A percentile compares a stretch with the other conserved stretches of the same genome.
Conservation (phyloP, 2,888 invertebrate species). For the Drosophila nr. perissopoda region DNA sequence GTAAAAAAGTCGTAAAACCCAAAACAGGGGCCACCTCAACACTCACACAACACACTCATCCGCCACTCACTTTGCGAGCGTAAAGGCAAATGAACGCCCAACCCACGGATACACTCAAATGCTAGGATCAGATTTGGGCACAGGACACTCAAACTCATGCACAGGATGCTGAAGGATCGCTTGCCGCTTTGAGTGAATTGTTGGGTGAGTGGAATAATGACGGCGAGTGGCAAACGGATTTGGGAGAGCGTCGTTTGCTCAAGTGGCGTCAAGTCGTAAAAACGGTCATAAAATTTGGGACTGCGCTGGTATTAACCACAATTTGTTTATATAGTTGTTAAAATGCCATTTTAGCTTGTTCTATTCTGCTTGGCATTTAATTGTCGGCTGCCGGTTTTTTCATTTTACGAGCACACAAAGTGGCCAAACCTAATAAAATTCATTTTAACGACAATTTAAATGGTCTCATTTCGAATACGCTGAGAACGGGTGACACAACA, state of each 20-base stretch:
- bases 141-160: slow-evolving; percentile 42
- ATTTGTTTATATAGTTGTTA: slow-evolving; percentile 82
- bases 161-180: slow-evolving; percentile 54
- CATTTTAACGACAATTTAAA: slow-evolving; percentile 81
- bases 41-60: slow-evolving; percentile 17
- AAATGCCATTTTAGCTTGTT: slow-evolving; percentile 77
- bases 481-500: slow-evolving; percentile 21
- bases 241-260: slow-evolving; percentile 37
- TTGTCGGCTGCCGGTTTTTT: slow-evolving; percentile 65
- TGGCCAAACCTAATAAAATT: slow-evolving; percentile 72
- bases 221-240: slow-evolving; percentile 34
- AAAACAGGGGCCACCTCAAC: slow-evolving; percentile 18
- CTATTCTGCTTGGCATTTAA: slow-evolving; percentile 75
- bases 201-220: slow-evolving; percentile 8
- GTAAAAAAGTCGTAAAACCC: slow-evolving; percentile 84
- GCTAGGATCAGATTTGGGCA: slow-evolving; percentile 19
- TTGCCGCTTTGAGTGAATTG: slow-evolving; percentile 52
- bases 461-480: slow-evolving; percentile 61
- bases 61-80: slow-evolving; percentile 4
- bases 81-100: slow-evolving; percentile 46
- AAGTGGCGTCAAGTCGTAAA: slow-evolving; percentile 85
- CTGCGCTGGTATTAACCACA: slow-evolving; percentile 73
- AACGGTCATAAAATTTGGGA: slow-evolving; percentile 77
- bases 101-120: slow-evolving; percentile 35
- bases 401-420: slow-evolving; percentile 79